phyloP scores from a whole-genome alignment of 1,140 invertebrate species.

The Lethocerus indicus region DNA sequence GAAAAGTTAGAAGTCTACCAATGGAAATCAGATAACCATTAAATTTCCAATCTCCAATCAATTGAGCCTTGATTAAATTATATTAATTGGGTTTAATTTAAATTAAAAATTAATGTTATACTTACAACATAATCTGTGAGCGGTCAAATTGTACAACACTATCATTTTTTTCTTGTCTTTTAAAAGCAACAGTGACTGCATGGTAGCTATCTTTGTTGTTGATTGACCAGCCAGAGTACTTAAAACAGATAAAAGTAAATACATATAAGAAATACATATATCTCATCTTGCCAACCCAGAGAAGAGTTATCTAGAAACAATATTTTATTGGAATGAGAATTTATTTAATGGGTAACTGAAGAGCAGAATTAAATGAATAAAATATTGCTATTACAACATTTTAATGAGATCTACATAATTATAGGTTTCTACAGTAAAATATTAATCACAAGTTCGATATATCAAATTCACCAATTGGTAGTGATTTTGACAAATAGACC shows the following conservation, averaged over 20 bases:
- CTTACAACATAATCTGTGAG: neutral
- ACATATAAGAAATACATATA: neutral
- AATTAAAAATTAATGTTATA: neutral
- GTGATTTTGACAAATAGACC: neutral
- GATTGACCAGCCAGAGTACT: slow-evolving; percentile 51
- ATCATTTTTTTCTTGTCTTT: slow-evolving; percentile 14
- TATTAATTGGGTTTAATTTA: neutral
- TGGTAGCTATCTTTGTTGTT: slow-evolving; percentile 46
- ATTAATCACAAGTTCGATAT: neutral
- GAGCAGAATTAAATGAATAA: neutral
- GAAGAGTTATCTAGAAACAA: neutral
- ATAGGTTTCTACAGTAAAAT: neutral
- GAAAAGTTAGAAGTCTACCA: too few relatives aligned
- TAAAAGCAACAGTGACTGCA: slow-evolving; percentile 30
- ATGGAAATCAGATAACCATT: too few relatives aligned
- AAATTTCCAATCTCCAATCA: too few relatives aligned
- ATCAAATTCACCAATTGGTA: neutral
- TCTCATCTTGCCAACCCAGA: neutral
- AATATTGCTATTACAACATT: neutral
- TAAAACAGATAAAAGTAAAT: slow-evolving; percentile 20
- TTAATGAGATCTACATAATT: neutral
- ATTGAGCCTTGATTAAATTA: neutral
- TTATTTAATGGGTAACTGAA: neutral
- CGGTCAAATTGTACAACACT: slow-evolving; percentile 1
- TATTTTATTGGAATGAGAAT: neutral